Base-by-base conservation (phyloP, 2,888 invertebrate genomes). In the Drosophila hamatofila region DNA sequence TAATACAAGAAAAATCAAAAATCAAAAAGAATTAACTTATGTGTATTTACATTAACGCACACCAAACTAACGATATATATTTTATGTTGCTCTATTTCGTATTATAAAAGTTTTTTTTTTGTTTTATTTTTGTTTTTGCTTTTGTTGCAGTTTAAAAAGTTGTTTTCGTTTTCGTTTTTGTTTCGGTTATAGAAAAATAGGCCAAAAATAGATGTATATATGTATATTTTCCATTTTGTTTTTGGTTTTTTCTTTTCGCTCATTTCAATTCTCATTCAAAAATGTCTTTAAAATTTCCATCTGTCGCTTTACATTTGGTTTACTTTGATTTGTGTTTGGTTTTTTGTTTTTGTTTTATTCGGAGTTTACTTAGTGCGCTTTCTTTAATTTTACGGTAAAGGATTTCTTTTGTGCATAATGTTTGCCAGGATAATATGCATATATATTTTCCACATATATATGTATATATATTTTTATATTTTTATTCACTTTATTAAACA, bases 181-280 rank as follows among this genome's bases (percentile, higher is more conserved):
- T 68, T 68, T 74, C 63, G 72, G 67, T 80, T 83, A 80, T 90
- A 89, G 89, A 89, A 90, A 89, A 91, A 90, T 90, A 90, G 90
- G 90, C 90, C 90, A 90, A 90, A 90, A 91, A 91, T 91, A 91
- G 84, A 88, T 90, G 71, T 81, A 78, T 81, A 78, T 77, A 74
- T 87, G 65, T 87, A 63, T 83, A 71, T 82, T 77, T 83, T 61
- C 66, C 65, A 72, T 76, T 78, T 64, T 58, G 46, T 73, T 65
- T 73, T 49, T 30, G 48, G 27, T 27, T 48, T 48, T 2, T 30
- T 30, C 30, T 30, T 11, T 12, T 49, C 54, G 63, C 56, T 74
- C 64, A 56, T 33, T 67, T 67, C 70, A 65, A 70, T 63, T 74
- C 58, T 69, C 72, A 63, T 78, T 89, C 75, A 82, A 82, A 88